Evolutionary conservation across 23 tunicate genomes (phyloP).

Genomic region (Ascidia mentula): DNA sequence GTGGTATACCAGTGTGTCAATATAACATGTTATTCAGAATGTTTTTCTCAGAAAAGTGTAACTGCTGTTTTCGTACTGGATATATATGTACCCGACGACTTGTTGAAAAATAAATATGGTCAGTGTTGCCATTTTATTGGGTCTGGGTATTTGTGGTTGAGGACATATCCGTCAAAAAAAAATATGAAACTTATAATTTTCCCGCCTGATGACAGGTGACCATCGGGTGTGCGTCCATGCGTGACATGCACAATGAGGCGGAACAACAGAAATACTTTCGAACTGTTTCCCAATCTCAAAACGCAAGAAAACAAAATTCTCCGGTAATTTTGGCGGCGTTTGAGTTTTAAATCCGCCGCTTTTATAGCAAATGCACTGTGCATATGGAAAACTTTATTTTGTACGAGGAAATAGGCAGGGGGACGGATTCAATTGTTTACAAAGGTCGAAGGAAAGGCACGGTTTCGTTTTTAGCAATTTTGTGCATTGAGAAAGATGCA

Average conservation of each 20-base stretch:
- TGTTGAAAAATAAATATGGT: too few relatives aligned
- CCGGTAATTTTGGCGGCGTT: not conserved
- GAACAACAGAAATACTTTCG: conserved; percentile 1
- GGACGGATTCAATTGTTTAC: conserved; percentile 67
- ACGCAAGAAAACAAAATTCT: not conserved
- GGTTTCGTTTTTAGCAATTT: conserved; percentile 79
- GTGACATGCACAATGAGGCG: not conserved
- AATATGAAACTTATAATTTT: too few relatives aligned
- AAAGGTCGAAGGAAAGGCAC: conserved; percentile 95
- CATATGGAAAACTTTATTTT: conserved; percentile 94
- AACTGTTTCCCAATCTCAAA: too few relatives aligned
- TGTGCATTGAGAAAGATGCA: conserved; percentile 83
- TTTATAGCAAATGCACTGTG: not conserved
- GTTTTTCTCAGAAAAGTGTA: too few relatives aligned
- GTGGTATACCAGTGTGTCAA: too few relatives aligned
- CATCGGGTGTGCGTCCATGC: not conserved
- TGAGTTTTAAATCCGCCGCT: not conserved
- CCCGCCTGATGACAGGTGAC: not conserved
- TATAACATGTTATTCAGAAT: too few relatives aligned
- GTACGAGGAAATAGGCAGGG: conserved; percentile 98
- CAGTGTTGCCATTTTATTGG: too few relatives aligned
- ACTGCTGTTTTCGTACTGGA: too few relatives aligned
- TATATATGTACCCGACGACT: too few relatives aligned
- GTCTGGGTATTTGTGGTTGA: too few relatives aligned
- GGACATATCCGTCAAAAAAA: too few relatives aligned